Evolutionary conservation across 2,797 vertebrate species (phyloP).

Genomic region (Knipowitschia caucasica): DNA sequence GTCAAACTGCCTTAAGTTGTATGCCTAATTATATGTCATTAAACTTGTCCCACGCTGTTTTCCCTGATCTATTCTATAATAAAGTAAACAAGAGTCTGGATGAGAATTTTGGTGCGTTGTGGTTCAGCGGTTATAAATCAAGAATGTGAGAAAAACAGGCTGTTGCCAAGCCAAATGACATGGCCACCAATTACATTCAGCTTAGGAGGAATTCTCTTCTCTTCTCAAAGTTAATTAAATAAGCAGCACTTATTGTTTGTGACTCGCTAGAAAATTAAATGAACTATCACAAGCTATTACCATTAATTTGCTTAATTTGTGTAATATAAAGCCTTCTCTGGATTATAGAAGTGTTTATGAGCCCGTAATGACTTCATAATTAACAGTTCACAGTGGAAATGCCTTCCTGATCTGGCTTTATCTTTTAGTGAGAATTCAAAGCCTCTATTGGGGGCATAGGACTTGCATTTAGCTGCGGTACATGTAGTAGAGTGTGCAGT

Average conservation of each 20-base stretch:
- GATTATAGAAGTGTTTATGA: not conserved
- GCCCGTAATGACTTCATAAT: not conserved
- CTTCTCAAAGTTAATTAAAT: not conserved
- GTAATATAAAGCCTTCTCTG: not conserved
- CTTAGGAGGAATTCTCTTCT: not conserved
- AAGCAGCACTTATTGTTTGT: not conserved
- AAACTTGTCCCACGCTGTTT: slow-evolving; percentile 12
- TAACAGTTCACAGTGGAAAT: not conserved
- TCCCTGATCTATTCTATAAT: too few relatives aligned
- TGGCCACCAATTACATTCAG: not conserved
- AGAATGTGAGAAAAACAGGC: not conserved
- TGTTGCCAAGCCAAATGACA: not conserved
- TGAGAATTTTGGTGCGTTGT: slow-evolving; percentile 20
- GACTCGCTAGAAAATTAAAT: not conserved
- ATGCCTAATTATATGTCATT: not conserved
- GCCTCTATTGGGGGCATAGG: slow-evolving; percentile 6
- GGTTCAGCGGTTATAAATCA: not conserved
- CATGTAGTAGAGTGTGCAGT: slow-evolving; percentile 2
- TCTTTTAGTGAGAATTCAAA: not conserved
- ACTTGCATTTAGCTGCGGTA: not conserved
- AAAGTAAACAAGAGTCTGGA: slow-evolving; percentile 20
- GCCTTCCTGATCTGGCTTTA: not conserved
- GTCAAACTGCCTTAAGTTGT: not conserved
- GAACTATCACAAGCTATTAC: not conserved
- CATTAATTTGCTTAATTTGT: slow-evolving; percentile 2